A percentile compares a stretch with the other conserved stretches of the same genome.
Conservation (phyloP, 2,113 vertebrate species). For the Triplophysa tibetana region DNA sequence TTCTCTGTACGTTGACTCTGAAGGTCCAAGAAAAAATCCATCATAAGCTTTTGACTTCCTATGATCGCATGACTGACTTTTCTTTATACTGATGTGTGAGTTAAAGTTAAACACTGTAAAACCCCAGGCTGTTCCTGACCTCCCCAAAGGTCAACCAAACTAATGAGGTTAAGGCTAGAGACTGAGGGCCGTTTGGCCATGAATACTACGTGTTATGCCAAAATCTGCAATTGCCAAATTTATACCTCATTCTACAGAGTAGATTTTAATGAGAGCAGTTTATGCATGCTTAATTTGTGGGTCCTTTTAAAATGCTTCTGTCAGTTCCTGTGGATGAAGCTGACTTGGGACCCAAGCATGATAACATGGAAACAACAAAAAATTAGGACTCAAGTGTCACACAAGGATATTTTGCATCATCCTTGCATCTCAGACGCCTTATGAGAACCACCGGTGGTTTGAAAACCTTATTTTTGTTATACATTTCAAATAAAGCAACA, state of each 20-base stretch:
- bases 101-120: constrained; percentile 35
- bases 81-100: constrained; percentile 30
- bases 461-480: too few species aligned
- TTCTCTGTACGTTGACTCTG: neutral
- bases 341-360: constrained; percentile 4
- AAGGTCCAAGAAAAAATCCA: constrained; percentile 42
- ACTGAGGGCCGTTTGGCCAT: constrained; percentile 52
- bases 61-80: constrained; percentile 26
- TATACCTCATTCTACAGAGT: constrained; percentile 49
- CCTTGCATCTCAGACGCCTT: too few species aligned
- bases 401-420: neutral
- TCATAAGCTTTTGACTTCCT: constrained; percentile 46
- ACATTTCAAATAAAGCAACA: too few species aligned
- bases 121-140: constrained; percentile 40
- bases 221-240: constrained; percentile 50
- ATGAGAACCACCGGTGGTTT: too few species aligned
- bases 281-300: constrained; percentile 45
- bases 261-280: constrained; percentile 51
- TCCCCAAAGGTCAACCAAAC: constrained; percentile 44
- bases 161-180: constrained; percentile 47
- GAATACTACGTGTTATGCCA: constrained; percentile 40
- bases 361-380: neutral
- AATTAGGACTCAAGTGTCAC: constrained; percentile 7
- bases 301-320: constrained; percentile 43
- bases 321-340: constrained; percentile 29